phyloP scores from a whole-genome alignment of 2,888 invertebrate genomes.

The Hecatera dysodea region DNA sequence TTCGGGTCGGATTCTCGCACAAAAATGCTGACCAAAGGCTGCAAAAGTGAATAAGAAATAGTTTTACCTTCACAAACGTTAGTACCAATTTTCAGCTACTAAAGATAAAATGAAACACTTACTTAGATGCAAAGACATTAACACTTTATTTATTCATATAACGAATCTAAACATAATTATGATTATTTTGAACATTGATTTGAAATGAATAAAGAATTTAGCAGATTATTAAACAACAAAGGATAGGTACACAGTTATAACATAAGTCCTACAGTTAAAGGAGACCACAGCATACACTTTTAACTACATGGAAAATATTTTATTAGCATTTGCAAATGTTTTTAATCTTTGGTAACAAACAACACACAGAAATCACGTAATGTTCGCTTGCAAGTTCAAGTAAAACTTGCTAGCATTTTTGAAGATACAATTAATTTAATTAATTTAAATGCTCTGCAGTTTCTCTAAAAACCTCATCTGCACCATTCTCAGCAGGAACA shows the following conservation, averaged over 20 bases:
- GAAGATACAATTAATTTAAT: neutral
- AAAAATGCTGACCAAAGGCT: constrained; percentile 36
- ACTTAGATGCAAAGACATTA: neutral
- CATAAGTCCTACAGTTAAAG: too few species aligned
- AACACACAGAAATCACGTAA: neutral
- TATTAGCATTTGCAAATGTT: too few species aligned
- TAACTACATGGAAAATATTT: too few species aligned
- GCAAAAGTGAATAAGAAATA: constrained; percentile 26
- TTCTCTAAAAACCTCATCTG: neutral
- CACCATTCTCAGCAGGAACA: neutral
- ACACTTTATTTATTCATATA: too few species aligned
- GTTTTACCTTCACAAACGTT: neutral
- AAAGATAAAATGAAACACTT: neutral
- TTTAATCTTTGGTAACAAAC: too few species aligned
- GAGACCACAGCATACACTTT: too few species aligned
- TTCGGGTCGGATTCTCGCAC: constrained; percentile 22
- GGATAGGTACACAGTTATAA: too few species aligned
- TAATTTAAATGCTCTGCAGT: neutral
- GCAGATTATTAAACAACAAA: too few species aligned
- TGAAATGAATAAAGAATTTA: too few species aligned
- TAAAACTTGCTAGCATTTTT: neutral
- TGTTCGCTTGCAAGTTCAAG: neutral
- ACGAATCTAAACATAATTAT: too few species aligned
- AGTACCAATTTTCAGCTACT: neutral
- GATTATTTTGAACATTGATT: too few species aligned